Conservation (phyloP, 2,797 vertebrate genomes). For the Lates japonicus region DNA sequence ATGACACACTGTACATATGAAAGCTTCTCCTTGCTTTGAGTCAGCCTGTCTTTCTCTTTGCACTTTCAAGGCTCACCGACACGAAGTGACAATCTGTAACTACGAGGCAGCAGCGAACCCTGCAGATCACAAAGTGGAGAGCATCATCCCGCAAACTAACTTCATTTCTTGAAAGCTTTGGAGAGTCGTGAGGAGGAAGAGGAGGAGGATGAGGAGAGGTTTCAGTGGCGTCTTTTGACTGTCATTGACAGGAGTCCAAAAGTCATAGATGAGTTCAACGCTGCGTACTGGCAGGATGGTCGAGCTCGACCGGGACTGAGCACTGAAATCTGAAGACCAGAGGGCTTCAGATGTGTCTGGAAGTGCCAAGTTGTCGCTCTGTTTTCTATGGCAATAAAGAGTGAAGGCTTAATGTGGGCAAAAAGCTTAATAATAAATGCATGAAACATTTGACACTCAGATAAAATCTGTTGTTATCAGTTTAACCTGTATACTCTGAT, state of each 20-base stretch:
- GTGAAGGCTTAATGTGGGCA: constrained; percentile 52
- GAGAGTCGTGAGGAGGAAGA: background rate
- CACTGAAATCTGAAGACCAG: constrained; percentile 42
- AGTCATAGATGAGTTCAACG: constrained; percentile 48
- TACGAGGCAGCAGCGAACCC: constrained; percentile 96
- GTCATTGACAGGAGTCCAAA: constrained; percentile 29
- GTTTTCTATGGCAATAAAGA: constrained; percentile 66
- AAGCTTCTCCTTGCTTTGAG: background rate
- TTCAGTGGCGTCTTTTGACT: constrained; percentile 44
- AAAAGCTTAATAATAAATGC: constrained; percentile 60
- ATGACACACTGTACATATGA: background rate
- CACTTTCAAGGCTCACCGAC: constrained; percentile 89
- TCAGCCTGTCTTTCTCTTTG: background rate
- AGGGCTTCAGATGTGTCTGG: constrained; percentile 40
- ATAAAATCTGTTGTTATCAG: constrained; percentile 43
- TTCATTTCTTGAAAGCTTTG: constrained; percentile 91
- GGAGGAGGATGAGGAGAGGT: constrained; percentile 14
- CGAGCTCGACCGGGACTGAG: constrained; percentile 24
- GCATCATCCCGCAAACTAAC: constrained; percentile 92
- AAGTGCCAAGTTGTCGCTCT: constrained; percentile 52
- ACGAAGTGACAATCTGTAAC: constrained; percentile 97
- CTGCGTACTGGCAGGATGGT: constrained; percentile 36
- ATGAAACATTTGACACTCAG: constrained; percentile 50
- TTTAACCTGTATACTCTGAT: constrained; percentile 32
- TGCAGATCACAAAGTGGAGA: constrained; percentile 93